Base-by-base conservation (phyloP, 2,888 invertebrate genomes). In the Cryptus armator region DNA sequence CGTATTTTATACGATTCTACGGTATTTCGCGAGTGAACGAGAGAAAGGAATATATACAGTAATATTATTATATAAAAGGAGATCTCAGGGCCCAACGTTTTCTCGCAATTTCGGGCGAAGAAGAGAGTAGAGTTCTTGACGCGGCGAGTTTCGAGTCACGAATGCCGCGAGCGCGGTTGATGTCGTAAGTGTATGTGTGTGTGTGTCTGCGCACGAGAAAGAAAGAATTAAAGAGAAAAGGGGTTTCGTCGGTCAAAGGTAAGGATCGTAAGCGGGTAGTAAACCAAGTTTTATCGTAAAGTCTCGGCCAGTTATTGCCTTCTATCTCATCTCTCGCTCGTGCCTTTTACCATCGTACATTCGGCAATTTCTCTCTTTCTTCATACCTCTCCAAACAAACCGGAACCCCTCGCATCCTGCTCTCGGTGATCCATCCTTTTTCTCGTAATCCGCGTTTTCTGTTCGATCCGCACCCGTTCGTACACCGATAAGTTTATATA, bases 251-350 rank as follows among this genome's bases (percentile, higher is more conserved):
- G 79, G 81, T 83, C 77, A 74, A 80, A 86, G 86, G 84, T 81
- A 81, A 84, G 75, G 81, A 86, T 78, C 83, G 72, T 81, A 80
- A 84, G 84, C 77, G 62, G 85, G 88, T 76, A 88, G 88, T 90
- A 90, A 90, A 90, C 86, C 88, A 90, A 90, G 88, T 90, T 90
- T 89, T 87, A 87, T 88, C 89, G 87, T 90, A 88, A 89, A 90
- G 87, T 88, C 87, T 80, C 84, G 79, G 75, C 77, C 67, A 53
- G 84, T 86, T 86, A 85, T 86, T 84, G 83, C 86, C 79, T 75
- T 56, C 79, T 68, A 48, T 67, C 77, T 79, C 80, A 32, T 29
- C 62, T 70, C 62, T 43, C 46, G 44, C 78, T 82, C 37, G 59
- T 10, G n/a, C 44, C 74, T 37, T 32, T 51, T 14, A 12, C 37